These are phyloP conservation scores for Promerops cafer DNA, from an alignment of 2,113 vertebrate species.

Conservation along the genomic window DNA sequence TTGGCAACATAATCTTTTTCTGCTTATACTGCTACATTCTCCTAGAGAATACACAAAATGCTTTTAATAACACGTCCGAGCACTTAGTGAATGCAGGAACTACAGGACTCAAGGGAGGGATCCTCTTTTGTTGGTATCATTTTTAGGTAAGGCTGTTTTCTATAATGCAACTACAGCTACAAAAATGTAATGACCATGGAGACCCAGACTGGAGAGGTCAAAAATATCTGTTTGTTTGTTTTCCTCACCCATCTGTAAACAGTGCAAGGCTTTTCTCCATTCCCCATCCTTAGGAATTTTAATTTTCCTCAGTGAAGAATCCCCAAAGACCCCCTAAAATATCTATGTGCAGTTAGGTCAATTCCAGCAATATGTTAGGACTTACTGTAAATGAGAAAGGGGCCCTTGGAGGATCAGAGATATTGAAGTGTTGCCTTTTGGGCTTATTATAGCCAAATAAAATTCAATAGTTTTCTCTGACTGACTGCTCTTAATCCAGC, in stretches of 20 bases:
- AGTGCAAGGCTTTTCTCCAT: not conserved
- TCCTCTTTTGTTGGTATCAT: not conserved
- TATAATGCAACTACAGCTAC: not conserved
- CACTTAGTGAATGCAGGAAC: not conserved
- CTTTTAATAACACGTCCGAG: not conserved
- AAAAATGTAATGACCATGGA: not conserved
- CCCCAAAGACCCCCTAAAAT: not conserved
- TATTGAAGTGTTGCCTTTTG: not conserved
- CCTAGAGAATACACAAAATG: not conserved
- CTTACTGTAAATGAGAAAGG: conserved; percentile 30
- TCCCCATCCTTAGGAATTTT: not conserved
- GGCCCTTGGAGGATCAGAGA: conserved; percentile 7
- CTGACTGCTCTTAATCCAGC: not conserved
- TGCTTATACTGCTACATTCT: not conserved
- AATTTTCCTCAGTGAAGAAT: not conserved
- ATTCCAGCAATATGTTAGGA: not conserved
- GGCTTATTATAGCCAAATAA: conserved; percentile 4
- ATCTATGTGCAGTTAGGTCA: not conserved
- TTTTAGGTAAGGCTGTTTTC: not conserved
- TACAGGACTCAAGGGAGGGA: not conserved
- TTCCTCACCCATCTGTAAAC: not conserved
- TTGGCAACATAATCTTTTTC: not conserved
- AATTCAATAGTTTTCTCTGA: not conserved
- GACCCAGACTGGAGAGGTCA: not conserved
- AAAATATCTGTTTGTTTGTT: not conserved